These are phyloP conservation scores for Castor canadensis DNA, from an alignment of 2,113 vertebrate genomes.

Conservation along the genomic window DNA sequence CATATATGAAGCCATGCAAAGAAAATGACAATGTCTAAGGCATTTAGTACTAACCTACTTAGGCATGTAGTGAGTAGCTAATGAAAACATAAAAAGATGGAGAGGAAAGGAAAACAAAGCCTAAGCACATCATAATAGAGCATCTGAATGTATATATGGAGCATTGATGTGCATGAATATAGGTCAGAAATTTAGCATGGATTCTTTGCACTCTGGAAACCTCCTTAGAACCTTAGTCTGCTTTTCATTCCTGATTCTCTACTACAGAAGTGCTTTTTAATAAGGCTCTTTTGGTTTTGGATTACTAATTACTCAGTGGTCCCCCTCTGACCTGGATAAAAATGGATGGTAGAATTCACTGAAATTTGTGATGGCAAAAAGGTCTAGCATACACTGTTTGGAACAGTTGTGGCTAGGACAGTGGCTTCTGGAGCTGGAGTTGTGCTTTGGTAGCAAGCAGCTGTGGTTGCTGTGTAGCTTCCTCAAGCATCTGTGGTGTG, in stretches of 20 bases:
- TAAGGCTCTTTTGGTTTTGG: background rate
- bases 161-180: background rate
- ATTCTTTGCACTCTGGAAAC: background rate
- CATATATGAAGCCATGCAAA: background rate
- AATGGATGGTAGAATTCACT: background rate
- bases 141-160: background rate
- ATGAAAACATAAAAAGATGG: background rate
- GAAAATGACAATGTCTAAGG: background rate
- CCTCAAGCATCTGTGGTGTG: background rate
- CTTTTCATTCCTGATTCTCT: slow-evolving; percentile 21
- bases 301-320: background rate
- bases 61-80: background rate
- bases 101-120: background rate
- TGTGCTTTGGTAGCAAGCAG: background rate
- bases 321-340: background rate
- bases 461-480: background rate
- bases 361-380: background rate
- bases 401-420: too few species aligned
- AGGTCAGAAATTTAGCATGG: background rate
- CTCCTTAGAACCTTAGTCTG: background rate
- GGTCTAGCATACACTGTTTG: background rate
- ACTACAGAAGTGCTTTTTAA: background rate
- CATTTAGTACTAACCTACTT: background rate
- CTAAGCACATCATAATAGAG: background rate
- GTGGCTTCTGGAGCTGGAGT: background rate